These are phyloP conservation scores for Phasia obesa DNA, from an alignment of 2,888 invertebrate species.

Conservation along the genomic window DNA sequence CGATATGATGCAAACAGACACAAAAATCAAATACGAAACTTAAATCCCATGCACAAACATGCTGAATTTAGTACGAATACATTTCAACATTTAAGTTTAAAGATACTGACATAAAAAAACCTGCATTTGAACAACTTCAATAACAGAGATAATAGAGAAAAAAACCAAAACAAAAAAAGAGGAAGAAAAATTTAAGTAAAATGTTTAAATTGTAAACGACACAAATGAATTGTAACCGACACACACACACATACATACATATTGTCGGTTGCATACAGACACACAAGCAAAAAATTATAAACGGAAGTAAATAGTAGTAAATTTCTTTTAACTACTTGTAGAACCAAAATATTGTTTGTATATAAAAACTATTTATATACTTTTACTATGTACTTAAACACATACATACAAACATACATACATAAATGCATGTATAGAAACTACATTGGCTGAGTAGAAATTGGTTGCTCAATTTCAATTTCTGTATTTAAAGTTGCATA, in stretches of 20 bases:
- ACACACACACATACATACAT: not conserved
- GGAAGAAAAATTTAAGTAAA: slow-evolving; percentile 31
- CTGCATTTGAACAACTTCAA: slow-evolving; percentile 27
- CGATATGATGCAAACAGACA: slow-evolving; percentile 43
- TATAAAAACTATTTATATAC: slow-evolving; percentile 43
- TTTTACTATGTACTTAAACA: slow-evolving; percentile 37
- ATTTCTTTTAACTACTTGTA: slow-evolving; percentile 68
- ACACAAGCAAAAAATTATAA: not conserved
- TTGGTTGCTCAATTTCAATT: slow-evolving; percentile 22
- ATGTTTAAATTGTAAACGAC: slow-evolving; percentile 53
- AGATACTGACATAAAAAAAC: slow-evolving; percentile 63
- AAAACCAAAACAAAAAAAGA: too few relatives aligned
- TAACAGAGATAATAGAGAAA: slow-evolving; percentile 30
- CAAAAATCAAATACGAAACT: slow-evolving; percentile 45
- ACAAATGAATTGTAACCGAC: slow-evolving; percentile 49
- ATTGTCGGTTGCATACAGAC: not conserved
- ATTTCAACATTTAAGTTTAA: slow-evolving; percentile 65
- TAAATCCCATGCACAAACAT: slow-evolving; percentile 13
- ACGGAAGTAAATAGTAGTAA: slow-evolving; percentile 64
- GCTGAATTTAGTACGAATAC: slow-evolving; percentile 18
- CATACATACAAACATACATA: not conserved
- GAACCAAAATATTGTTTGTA: slow-evolving; percentile 41
- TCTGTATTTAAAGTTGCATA: slow-evolving; percentile 11
- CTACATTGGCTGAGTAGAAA: not conserved
- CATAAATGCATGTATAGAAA: not conserved